Conservation (phyloP, 2,113 vertebrate genomes). For the Plecotus auritus region DNA sequence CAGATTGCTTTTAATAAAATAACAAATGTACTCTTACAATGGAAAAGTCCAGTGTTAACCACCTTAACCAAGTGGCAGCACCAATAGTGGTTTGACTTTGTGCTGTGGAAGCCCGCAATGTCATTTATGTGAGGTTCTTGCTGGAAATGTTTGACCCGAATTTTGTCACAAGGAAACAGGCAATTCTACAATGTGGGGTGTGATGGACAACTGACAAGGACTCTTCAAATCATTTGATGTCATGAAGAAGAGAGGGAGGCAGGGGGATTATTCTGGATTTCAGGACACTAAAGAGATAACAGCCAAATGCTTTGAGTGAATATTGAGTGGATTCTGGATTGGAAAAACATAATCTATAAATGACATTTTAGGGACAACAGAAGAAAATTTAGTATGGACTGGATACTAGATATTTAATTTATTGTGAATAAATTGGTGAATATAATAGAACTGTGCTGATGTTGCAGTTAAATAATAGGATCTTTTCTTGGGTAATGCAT, state of each 20-base stretch:
- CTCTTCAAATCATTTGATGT: not conserved
- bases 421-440: too few species aligned
- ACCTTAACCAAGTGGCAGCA: not conserved
- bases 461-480: not conserved
- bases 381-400: not conserved
- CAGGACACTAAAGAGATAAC: not conserved
- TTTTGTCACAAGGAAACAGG: not conserved
- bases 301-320: not conserved
- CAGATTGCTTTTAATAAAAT: not conserved
- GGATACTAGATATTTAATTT: not conserved
- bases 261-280: not conserved
- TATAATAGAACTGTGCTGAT: too few species aligned
- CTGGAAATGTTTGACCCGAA: not conserved
- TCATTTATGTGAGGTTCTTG: not conserved
- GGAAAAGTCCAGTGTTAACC: not conserved
- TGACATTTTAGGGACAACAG: not conserved
- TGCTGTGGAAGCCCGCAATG: not conserved
- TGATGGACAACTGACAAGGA: not conserved
- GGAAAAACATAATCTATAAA: not conserved
- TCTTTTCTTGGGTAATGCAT: not conserved
- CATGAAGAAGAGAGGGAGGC: not conserved
- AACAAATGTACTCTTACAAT: not conserved
- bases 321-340: not conserved
- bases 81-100: not conserved
- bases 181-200: not conserved